phyloP scores from a whole-genome alignment of 1,140 invertebrate genomes.

The Eumaeus atala region DNA sequence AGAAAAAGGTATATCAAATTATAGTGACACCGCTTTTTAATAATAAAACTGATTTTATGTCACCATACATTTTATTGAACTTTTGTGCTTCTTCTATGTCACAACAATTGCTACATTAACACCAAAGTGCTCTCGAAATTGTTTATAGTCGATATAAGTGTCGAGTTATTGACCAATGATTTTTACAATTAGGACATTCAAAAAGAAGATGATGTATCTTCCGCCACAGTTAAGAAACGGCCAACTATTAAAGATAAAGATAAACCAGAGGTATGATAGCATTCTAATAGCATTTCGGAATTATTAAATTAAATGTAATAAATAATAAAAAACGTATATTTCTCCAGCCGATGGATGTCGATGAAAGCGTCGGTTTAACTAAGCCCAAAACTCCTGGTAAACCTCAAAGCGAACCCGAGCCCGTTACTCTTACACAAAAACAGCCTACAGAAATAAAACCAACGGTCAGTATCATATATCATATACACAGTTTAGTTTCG shows the following conservation, averaged over 20 bases:
- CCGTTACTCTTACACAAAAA: conserved; percentile 65
- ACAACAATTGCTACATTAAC: too few relatives aligned
- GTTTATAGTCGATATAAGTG: background rate
- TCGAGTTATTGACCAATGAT: conserved; percentile 3
- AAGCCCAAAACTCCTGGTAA: conserved; percentile 56
- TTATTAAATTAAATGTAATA: background rate
- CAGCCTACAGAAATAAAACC: conserved; percentile 62
- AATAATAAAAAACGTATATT: conserved; percentile 17
- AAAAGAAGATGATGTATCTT: conserved; percentile 54
- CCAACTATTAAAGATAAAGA: conserved; percentile 63
- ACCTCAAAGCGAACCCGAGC: conserved; percentile 56
- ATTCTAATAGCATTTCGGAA: too few relatives aligned
- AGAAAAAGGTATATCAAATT: conserved; percentile 59
- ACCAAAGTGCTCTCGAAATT: background rate
- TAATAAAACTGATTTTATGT: too few relatives aligned
- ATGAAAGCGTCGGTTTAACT: conserved; percentile 53
- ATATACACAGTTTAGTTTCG: background rate
- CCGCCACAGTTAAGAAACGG: conserved; percentile 49
- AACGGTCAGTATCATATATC: conserved; percentile 53
- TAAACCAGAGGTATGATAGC: conserved; percentile 52
- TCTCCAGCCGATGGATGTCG: conserved; percentile 63
- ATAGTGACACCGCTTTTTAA: conserved; percentile 16
- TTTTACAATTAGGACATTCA: conserved; percentile 45
- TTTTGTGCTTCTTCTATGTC: background rate
- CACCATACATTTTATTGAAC: background rate